Evolutionary conservation across 2,113 vertebrate species (phyloP), one percentile per base, ranked within the genome.

Genomic region (Myrmecobius fasciatus): DNA sequence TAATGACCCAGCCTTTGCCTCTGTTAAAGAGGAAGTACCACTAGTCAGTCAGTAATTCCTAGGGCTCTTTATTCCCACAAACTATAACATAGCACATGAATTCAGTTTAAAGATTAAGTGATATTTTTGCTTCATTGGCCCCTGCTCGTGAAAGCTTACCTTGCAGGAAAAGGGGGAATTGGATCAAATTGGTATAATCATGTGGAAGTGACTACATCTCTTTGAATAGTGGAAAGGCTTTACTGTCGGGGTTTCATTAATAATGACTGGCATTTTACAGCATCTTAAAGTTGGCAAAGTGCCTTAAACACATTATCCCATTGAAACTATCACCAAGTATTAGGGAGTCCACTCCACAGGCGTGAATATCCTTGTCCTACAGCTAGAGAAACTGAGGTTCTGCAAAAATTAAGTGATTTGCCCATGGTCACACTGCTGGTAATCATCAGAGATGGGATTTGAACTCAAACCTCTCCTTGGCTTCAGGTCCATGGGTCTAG

Each of bases 91-190:
- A 95, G n/a, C 7, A 67, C 83, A 91, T 53, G 92, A 91, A 89
- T 47, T 96, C 90, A 94, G 91, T 36, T 91, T 96, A 89, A 95
- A 95, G 95, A 90, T 11, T 96, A 31, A 96, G 43, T 54, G 83
- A 56, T 91, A 48, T 94, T 89, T 75, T 75, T 49, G 93, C 88
- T 20, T 88, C 0, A 83, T 90, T 90, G 75, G 54, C 94, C 60
- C 54, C 22, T n/a, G 25, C 20, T 83, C 89, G 89, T 36, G 56
- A 91, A 67, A 94, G 53, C 28, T 53, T 91, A 46, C n/a, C 53
- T 90, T 96, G 90, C 46, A 95, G 89, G 47, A 92, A 89, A n/a
- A 92, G 54, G 54, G 53, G 52, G 43, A 89, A 94, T 83, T 5
- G 24, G 28, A 94, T 53, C n/a, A n/a, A 91, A 96, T 48, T 28